Evolutionary conservation across 1,140 invertebrate genomes (phyloP), one percentile per base, ranked within the genome.

Genomic region (Liolophura sinensis): DNA sequence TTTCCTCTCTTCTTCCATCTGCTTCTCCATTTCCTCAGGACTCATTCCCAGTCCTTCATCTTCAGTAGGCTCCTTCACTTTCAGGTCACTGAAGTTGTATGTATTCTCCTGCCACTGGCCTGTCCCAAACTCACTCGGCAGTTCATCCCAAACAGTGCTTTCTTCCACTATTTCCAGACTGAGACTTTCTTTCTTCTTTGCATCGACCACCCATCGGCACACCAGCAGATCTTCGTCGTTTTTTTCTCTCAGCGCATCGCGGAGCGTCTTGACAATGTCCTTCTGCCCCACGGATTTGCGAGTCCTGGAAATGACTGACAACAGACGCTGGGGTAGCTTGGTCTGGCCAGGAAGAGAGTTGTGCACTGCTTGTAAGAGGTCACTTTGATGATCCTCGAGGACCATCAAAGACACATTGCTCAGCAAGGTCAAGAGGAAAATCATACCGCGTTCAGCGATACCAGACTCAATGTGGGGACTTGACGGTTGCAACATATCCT

Each of bases 241-340:
- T 20, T 73, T 62, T 48, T 71, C 48, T n/a, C 48, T 31, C 1
- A 76, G 50, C 18, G 74, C 59, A 18, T 18, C 16, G 51, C 62
- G 61, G 12, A 76, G 54, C 18, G 62, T 62, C 6, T 14, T 11
- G 15, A 63, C 73, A 24, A 76, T 57, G 49, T 74, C 73, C 20
- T 55, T 18, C 14, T 68, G 64, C 3, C 73, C 65, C 24, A 60
- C 66, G 9, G 67, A 22, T 16, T 67, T 25, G 0, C 75, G 40
- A 24, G 62, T 58, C 18, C 25, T 3, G 40, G n/a, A 25, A 55
- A 24, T 60, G 20, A 25, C 18, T 15, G 20, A 22, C 25, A 20
- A 60, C 20, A 65, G 20, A 31, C 14, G 16, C 22, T 25, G 15
- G 52, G n/a, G 18, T 15, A n/a, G 27, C 12, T 31, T 52, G 16